Conservation (phyloP, 35 echinoderm and acorn worm species). For the Ophioderma brevispina region DNA sequence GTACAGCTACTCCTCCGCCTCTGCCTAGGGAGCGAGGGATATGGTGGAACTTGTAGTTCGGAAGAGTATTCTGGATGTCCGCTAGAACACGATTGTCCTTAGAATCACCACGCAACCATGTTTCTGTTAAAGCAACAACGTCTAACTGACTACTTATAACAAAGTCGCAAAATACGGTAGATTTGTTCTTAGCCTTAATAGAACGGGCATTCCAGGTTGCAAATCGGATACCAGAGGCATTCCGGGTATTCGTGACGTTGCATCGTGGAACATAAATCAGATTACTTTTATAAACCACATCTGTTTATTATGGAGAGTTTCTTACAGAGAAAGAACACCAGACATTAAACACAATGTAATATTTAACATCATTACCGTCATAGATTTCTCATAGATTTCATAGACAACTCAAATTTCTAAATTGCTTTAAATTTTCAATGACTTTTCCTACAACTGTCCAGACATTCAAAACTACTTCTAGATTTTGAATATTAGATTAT, state of each 20-base stretch:
- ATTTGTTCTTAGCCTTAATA: neutral
- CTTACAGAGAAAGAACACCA: no score
- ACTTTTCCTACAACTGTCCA: no score
- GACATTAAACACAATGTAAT: no score
- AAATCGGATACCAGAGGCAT: neutral
- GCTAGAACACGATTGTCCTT: conserved; percentile 35
- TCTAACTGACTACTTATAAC: conserved; percentile 27
- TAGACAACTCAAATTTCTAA: no score
- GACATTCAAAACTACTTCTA: no score
- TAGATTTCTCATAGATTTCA: no score
- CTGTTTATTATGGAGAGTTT: no score
- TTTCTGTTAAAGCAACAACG: conserved; percentile 50
- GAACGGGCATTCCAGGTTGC: no score
- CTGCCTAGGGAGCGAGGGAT: neutral
- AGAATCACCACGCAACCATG: conserved; percentile 37
- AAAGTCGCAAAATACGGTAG: conserved; percentile 26
- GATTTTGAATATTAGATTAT: no score
- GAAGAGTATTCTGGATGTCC: conserved; percentile 32
- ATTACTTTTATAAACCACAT: no score
- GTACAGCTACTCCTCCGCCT: conserved; percentile 52
- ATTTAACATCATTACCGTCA: no score
- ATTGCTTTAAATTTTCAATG: no score
- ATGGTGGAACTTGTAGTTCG: conserved; percentile 41
- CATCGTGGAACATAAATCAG: neutral
- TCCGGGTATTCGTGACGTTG: neutral